Base-by-base conservation (phyloP, 2,888 invertebrate genomes). In the Ormyrus rosae region DNA sequence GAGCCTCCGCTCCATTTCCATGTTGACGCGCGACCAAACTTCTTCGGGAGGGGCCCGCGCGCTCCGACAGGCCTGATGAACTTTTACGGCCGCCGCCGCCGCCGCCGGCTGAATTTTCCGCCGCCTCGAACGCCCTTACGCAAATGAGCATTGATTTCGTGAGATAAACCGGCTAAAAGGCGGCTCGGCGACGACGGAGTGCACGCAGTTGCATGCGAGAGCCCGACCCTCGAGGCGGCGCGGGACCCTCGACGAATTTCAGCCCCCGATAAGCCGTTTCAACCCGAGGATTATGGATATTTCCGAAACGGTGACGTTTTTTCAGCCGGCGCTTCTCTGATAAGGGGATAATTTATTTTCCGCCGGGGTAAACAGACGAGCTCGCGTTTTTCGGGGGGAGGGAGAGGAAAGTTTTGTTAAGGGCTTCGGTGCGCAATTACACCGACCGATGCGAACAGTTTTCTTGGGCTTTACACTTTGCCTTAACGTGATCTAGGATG, bases 1-100 rank as follows among this genome's bases (percentile, higher is more conserved):
- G 34, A 34, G 34, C 80, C 81, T 76, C 83, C 83, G 71, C 60
- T 72, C 72, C 70, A 82, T 83, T 85, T 84, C 73, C 85, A 85
- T 83, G 79, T 68, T 75, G 68, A 60, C 70, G 64, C 64, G 51
- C 65, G 56, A 19, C 58, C 11, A 45, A 45, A 11, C n/a, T 64
- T 8, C 50, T 50, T 58, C 58, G 68, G 6, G 56, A 1, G 9
- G 45, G 34, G 34, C 34, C 0, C 5, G 51, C 9, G 11, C n/a
- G 4, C 53, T 1, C 13, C 51, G 79, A 79, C 79, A 51, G 73
- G n/a, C 9, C 64, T 64, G 64, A 75, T 67, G 65, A 80, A 75
- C 80, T 80, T 80, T 80, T 61, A 67, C 71, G 58, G 48, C n/a
- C 34, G 34, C 34, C 4, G 34, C 2, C 6, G 48, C n/a, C 34